A percentile compares a stretch with the other conserved stretches of the same genome.
phyloP scores from a whole-genome alignment of 2,888 invertebrate genomes.

The Entomobrya multifasciata region DNA sequence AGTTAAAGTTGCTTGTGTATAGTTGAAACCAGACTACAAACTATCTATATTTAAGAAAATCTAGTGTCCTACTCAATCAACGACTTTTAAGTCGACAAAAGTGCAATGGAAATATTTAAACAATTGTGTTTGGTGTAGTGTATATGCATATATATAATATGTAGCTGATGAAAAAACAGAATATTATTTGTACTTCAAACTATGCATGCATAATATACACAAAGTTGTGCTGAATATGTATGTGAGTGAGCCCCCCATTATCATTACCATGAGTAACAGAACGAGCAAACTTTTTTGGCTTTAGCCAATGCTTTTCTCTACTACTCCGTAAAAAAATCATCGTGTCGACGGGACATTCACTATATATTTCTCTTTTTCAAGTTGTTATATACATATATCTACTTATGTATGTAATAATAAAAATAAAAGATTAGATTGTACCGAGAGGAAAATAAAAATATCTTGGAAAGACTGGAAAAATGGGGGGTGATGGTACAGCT shows the following conservation, averaged over 20 bases:
- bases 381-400: constrained; percentile 17
- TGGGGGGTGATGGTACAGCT: constrained; percentile 71
- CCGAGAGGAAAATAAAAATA: background rate
- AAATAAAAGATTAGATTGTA: constrained; percentile 38
- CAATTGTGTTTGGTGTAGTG: too few species aligned
- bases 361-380: constrained; percentile 32
- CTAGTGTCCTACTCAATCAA: too few species aligned
- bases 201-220: background rate
- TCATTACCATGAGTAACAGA: background rate
- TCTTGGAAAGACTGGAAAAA: constrained; percentile 57
- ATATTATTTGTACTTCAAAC: constrained; percentile 2
- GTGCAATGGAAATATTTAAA: too few species aligned
- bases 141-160: constrained; percentile 12
- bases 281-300: constrained; percentile 38
- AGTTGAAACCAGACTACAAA: too few species aligned
- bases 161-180: background rate
- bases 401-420: constrained; percentile 27
- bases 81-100: too few species aligned
- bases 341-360: constrained; percentile 28
- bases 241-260: background rate
- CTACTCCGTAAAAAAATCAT: constrained; percentile 9
- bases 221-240: background rate
- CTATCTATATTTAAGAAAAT: too few species aligned
- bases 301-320: constrained; percentile 5
- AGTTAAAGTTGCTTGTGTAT: background rate